Base-by-base conservation (phyloP, 2,888 invertebrate species). In the Blastobasis lacticolella region DNA sequence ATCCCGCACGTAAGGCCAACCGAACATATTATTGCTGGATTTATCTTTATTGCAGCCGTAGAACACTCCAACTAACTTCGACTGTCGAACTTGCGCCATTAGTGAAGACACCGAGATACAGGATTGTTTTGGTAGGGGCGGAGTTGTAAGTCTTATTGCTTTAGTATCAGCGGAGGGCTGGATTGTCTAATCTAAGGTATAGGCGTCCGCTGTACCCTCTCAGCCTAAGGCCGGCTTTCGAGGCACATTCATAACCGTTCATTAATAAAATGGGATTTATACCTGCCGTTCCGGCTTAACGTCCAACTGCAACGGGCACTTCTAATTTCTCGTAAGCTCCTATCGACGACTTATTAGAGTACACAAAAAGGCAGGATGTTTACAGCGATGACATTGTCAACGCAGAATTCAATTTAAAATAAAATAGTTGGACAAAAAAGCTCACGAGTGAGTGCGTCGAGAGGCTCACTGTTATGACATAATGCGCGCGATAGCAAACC, bases 91-190 rank as follows among this genome's bases (percentile, higher is more conserved):
- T 88, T 88, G 71, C 75, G 82, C 88, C 86, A 87, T 88, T 88
- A 88, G 86, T 74, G 85, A 86, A 85, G 81, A 87, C 86, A 85
- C 88, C 78, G 82, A 85, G 81, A 86, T 81, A 88, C 86, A 80
- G 84, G 79, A 87, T 84, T 85, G 88, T 86, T 84, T 86, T 83
- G 82, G 79, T 82, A 81, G 81, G 78, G 86, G 77, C 71, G 77
- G 81, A 86, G 82, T 85, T 84, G 84, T 86, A 84, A 86, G 87
- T 88, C 87, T 88, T 87, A 86, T 85, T 85, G 86, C 85, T 85
- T 86, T 79, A 77, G 81, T 83, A 78, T 73, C 71, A 66, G 66
- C 72, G 67, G 71, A 81, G 78, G 81, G 79, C 75, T 75, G 75
- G 75, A 81, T 84, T 79, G 81, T 76, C 84, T 87, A 86, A 87